Evolutionary conservation across 2,113 vertebrate species (phyloP), one percentile per base, ranked within the genome.

Genomic region (Centropus unirufus): DNA sequence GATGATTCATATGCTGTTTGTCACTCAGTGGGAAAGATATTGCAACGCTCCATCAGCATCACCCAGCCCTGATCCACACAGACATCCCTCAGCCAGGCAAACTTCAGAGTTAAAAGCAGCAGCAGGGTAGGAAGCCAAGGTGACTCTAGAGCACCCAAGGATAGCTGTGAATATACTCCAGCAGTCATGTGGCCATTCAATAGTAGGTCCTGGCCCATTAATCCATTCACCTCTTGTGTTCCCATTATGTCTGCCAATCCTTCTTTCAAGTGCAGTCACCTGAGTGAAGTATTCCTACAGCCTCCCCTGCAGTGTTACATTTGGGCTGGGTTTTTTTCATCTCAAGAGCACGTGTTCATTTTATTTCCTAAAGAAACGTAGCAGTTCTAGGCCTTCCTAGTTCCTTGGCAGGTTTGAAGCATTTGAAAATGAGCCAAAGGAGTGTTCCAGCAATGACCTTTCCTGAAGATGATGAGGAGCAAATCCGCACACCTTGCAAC

Each of bases 1-100:
- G 80, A 96, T 95, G 95, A 92, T 89, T 96, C 83, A 92, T 92
- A 87, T 59, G 72, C 86, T 90, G 88, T 76, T 57, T 95, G 86
- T 95, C 96, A 95, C 57, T 97, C 89, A 67, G 0, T 27, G 21
- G 80, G 27, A 91, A 81, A 55, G 80, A 75, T 80, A 89, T 30
- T 81, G 86, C 92, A 94, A 75, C 51, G 34, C 47, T 90, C 76
- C 68, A 81, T 78, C 76, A 94, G 57, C 86, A 75, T 90, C 89
- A 89, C 69, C 76, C 39, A 4, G 52, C 46, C 76, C 83, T 93
- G 77, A 92, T 93, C 68, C 83, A 87, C 80, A 59, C 83, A 90
- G 94, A 75, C 64, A 72, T 81, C 47, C 44, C 51, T 78, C 61
- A 83, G 73, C 64, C 73, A 77, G 46, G 39, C 47, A 83, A 90